Base-by-base conservation (phyloP, 23 tunicate genomes). In the Trididemnum clinides region DNA sequence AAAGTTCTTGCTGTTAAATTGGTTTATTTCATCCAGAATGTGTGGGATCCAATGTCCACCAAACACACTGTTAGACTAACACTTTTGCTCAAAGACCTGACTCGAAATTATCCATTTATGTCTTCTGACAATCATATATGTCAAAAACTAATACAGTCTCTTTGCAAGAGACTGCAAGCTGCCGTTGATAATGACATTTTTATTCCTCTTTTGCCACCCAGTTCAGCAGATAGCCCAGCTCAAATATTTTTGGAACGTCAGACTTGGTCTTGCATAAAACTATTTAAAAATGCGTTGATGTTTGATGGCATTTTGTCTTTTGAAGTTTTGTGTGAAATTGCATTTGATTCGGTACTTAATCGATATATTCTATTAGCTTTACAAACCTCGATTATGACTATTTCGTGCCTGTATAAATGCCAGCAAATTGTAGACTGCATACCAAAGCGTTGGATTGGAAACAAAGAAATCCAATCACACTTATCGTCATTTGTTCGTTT, bases 11-110 rank as follows among this genome's bases (percentile, higher is more conserved):
- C 80, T 27, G 77, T 59, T 1, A 94, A 94, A 37, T 22, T 94
- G 2, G 51, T 28, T 5, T 7, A 22, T 21, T 44, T 94, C 27
- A 63, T 89, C n/a, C 50, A 69, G 23, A 74, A 94, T 23, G 73
- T 86, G 0, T 94, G 98, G 98, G 94, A 94, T 57, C 98, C 98
- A 20, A 50, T 94, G 76, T 94, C 98, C 2, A 64, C 57, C 20
- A 50, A 33, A 33, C 98, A 94, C 65, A 85, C 94, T 3, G 32
- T 64, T 31, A 34, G 84, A 49, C 50, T 94, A 1, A 34, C 82
- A 21, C 27, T 62, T 0, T 25, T 88, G 3, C 33, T 92, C 20
- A 79, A 87, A 15, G 69, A 87, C 20, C 33, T 86, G 12, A 33
- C 33, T 12, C 63, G 81, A n/a, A 85, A 38, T 34, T 94, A 94